A percentile compares a stretch with the other conserved stretches of the same genome.
phyloP scores from a whole-genome alignment of 2,888 invertebrate species.

The Ptycholaimellus sp. region DNA sequence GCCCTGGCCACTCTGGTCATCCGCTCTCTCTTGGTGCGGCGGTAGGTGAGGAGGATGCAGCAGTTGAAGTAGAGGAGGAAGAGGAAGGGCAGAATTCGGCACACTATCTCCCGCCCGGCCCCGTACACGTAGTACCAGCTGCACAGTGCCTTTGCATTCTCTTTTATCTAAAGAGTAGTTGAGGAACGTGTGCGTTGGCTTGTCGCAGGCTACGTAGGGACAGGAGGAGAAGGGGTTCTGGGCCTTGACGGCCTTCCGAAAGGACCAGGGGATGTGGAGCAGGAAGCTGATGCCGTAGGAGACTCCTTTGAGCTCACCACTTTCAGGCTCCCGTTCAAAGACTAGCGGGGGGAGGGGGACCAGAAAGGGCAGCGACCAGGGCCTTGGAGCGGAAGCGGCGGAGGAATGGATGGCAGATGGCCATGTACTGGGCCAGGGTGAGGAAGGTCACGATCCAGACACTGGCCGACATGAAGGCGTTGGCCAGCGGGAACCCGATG shows the following conservation, averaged over 20 bases:
- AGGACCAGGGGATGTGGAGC: constrained; percentile 22
- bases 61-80: constrained; percentile 31
- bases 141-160: not conserved
- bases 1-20: constrained; percentile 13
- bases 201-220: constrained; percentile 20
- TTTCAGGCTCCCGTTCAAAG: too few relatives aligned
- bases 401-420: constrained; percentile 27
- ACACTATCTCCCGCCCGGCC: constrained; percentile 21
- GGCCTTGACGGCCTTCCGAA: constrained; percentile 18
- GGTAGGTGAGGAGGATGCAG: constrained; percentile 30
- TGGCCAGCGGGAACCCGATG: constrained; percentile 31
- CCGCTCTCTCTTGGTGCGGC: constrained; percentile 28
- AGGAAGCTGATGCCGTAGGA: constrained; percentile 20
- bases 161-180: constrained; percentile 12
- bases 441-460: constrained; percentile 34
- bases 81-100: constrained; percentile 31
- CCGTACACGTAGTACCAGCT: constrained; percentile 4
- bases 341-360: too few relatives aligned
- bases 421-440: constrained; percentile 32
- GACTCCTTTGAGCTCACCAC: not conserved
- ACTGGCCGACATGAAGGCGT: constrained; percentile 32
- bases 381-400: too few relatives aligned
- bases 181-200: constrained; percentile 13
- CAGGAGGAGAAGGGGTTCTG: constrained; percentile 8
- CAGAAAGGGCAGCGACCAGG: too few relatives aligned